Evolutionary conservation across 1,140 invertebrate genomes (phyloP).

Genomic region (Bombus haemorrhoidalis): DNA sequence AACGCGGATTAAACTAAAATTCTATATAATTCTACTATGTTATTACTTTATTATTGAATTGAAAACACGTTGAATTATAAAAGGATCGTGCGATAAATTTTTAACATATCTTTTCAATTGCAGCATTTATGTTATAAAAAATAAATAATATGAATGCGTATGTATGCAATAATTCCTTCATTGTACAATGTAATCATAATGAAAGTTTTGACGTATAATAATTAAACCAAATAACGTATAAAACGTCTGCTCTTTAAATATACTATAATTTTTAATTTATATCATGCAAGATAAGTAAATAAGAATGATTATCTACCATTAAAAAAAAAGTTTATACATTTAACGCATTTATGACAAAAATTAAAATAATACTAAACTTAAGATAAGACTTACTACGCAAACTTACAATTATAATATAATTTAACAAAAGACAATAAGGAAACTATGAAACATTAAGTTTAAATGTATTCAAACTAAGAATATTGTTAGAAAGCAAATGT

Average conservation of each 20-base stretch:
- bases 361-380: neutral
- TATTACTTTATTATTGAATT: neutral
- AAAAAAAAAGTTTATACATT: neutral
- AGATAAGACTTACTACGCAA: neutral
- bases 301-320: neutral
- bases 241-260: neutral
- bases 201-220: neutral
- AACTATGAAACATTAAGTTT: neutral
- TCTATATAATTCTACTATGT: constrained; percentile 3
- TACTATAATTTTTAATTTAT: neutral
- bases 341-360: neutral
- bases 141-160: neutral
- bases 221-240: neutral
- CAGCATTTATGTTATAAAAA: neutral
- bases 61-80: neutral
- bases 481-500: neutral
- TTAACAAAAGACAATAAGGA: neutral
- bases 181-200: neutral
- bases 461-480: neutral
- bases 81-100: neutral
- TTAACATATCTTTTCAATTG: neutral
- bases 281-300: neutral
- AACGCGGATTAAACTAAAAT: constrained; percentile 1
- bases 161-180: neutral
- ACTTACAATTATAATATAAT: no score